These are phyloP conservation scores for Phataginus tetradactyla DNA, from an alignment of 2,797 vertebrate genomes.

Conservation along the genomic window DNA sequence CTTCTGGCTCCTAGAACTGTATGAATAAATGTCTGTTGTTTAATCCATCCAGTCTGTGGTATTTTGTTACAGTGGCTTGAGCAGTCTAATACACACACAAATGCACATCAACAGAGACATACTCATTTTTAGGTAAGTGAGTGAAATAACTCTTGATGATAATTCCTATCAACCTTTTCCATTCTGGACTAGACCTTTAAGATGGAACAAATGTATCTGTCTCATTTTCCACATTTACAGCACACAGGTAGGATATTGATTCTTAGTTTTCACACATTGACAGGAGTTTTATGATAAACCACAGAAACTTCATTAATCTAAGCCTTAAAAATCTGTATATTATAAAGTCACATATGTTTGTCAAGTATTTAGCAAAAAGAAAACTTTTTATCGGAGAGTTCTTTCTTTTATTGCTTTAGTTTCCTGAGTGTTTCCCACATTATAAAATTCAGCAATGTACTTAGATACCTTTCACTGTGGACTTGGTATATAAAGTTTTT, in stretches of 20 bases:
- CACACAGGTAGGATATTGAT: not conserved
- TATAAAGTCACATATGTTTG: not conserved
- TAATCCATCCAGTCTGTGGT: not conserved
- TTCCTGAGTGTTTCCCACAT: not conserved
- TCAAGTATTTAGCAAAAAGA: not conserved
- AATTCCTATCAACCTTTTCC: not conserved
- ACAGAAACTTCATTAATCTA: not conserved
- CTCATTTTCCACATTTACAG: not conserved
- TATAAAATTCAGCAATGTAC: not conserved
- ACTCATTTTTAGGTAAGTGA: not conserved
- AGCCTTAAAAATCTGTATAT: not conserved
- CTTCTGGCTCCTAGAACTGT: not conserved
- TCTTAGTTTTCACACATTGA: constrained; percentile 4
- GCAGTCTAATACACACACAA: not conserved
- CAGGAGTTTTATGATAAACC: not conserved
- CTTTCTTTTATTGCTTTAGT: not conserved
- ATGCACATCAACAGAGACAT: not conserved
- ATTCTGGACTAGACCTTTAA: not conserved
- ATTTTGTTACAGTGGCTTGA: not conserved
- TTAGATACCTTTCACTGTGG: not conserved
- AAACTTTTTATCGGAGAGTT: not conserved
- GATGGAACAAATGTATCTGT: not conserved
- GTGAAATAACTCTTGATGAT: not conserved
- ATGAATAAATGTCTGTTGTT: not conserved
- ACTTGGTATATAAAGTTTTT: not conserved